phyloP scores from a whole-genome alignment of 2,888 invertebrate species.

The Nomada ruficornis region DNA sequence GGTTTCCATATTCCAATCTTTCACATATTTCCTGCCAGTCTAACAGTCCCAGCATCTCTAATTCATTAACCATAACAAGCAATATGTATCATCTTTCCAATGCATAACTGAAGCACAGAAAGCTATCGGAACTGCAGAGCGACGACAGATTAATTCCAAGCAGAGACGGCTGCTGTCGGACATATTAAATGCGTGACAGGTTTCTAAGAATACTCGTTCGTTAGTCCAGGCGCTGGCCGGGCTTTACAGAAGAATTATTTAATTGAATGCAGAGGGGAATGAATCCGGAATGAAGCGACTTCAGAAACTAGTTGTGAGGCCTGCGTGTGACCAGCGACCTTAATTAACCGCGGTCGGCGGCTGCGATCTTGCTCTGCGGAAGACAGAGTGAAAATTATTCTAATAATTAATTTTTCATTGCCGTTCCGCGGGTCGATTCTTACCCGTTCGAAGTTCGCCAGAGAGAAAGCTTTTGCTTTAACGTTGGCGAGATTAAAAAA shows the following conservation, averaged over 20 bases:
- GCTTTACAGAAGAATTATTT: constrained; percentile 55
- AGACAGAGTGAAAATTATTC: constrained; percentile 53
- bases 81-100: background rate
- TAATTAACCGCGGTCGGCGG: constrained; percentile 41
- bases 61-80: background rate
- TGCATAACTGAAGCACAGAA: background rate
- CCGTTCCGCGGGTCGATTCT: background rate
- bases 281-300: constrained; percentile 57
- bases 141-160: constrained; percentile 4
- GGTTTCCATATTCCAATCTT: too few species aligned
- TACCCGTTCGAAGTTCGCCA: background rate
- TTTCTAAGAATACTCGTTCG: constrained; percentile 46
- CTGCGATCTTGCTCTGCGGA: background rate
- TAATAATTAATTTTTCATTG: constrained; percentile 44
- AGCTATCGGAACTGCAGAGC: background rate
- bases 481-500: background rate
- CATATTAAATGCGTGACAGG: constrained; percentile 41
- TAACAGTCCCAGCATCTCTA: too few species aligned
- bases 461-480: background rate
- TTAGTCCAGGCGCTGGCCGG: constrained; percentile 38
- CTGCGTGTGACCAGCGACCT: constrained; percentile 49
- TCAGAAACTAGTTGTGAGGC: constrained; percentile 39
- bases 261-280: constrained; percentile 53
- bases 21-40: too few species aligned
- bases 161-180: background rate